A percentile compares a stretch with the other conserved stretches of the same genome.
Conservation (phyloP, 2,113 vertebrate genomes). For the Centropus unirufus region DNA sequence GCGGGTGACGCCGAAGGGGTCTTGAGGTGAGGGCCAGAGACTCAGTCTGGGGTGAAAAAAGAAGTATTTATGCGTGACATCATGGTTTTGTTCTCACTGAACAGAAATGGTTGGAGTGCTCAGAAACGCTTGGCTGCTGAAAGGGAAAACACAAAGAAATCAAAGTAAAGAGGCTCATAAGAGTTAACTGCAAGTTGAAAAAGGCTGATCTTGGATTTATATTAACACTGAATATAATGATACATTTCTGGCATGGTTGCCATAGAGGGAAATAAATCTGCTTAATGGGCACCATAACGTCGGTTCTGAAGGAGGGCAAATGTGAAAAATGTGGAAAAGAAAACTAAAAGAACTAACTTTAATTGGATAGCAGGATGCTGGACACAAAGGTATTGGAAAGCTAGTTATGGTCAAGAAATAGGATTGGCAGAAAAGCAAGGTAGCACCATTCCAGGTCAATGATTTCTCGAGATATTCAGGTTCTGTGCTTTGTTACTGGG, state of each 20-base stretch:
- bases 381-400: background rate
- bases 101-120: background rate
- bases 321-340: background rate
- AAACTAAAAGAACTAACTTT: background rate
- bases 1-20: background rate
- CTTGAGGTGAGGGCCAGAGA: background rate
- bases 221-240: fast-evolving
- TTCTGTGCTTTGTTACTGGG: background rate
- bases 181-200: background rate
- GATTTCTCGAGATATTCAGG: background rate
- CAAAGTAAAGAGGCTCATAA: fast-evolving
- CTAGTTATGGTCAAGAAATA: background rate
- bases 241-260: background rate
- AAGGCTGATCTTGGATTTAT: background rate
- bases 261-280: background rate
- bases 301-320: background rate
- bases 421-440: background rate
- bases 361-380: background rate
- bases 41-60: background rate
- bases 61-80: background rate
- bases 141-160: background rate
- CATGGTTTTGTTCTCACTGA: background rate
- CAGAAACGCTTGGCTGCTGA: background rate
- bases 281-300: background rate
- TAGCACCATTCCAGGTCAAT: background rate